Evolutionary conservation across 1,140 invertebrate species (phyloP), one percentile per base, ranked within the genome.

Genomic region (Cydia splendana): DNA sequence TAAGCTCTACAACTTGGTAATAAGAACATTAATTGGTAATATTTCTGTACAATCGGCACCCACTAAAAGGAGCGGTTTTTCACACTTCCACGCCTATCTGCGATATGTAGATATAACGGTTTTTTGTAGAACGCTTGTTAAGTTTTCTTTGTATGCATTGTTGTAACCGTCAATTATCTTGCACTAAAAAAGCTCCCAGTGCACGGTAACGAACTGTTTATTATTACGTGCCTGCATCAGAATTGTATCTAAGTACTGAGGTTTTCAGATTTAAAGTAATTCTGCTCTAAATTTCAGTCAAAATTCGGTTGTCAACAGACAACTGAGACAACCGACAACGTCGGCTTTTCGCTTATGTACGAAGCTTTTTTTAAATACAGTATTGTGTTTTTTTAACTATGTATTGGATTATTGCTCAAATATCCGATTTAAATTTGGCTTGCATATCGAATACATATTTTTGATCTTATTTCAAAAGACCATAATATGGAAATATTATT

Each of bases 31-130:
- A n/a, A 71, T 71, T 71, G 34, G 2, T 71, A 20, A 24, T 38
- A n/a, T 38, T n/a, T n/a, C n/a, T 9, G 10, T 24, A 62, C 15
- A 71, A 69, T 38, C 28, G n/a, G 30, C 18, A 71, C 30, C 67
- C n/a, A 71, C 67, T 45, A 38, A 71, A 71, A 71, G 67, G 67
- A 71, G 67, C 34, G 67, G 67, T 71, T 71, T 71, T 71, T 71
- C 67, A 71, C 67, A 71, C 67, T 38, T 42, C 30, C 34, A 12
- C 67, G 67, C 15, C 30, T 71, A 71, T 71, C 67, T 71, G 34
- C 67, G 67, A 71, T 71, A 38, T 42, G 34, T 71, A 71, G 20
- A 71, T 71, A 42, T 71, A 71, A 71, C 67, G 67, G 67, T 71
- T 71, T 71, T 71, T 71, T 71, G 67, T 38, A 42, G 67, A 71